Evolutionary conservation across 2,888 invertebrate species (phyloP).

Genomic region (Litoditis marina): DNA sequence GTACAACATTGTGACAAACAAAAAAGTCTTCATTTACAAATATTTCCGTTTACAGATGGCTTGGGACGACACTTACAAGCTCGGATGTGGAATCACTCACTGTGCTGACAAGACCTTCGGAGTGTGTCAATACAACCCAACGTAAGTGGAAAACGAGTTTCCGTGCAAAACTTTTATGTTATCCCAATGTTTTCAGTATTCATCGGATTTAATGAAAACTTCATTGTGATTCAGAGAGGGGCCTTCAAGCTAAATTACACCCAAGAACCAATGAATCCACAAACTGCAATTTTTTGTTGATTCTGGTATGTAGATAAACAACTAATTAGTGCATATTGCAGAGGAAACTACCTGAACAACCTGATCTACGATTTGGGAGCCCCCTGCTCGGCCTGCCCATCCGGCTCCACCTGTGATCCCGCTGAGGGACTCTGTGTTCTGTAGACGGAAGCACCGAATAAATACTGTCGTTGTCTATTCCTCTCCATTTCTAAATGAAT

Average conservation of each 20-base stretch:
- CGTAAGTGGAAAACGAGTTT: constrained; percentile 22
- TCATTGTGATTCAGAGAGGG: too few relatives aligned
- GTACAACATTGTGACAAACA: not conserved
- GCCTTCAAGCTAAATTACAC: too few relatives aligned
- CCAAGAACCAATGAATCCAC: too few relatives aligned
- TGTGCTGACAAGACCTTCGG: constrained; percentile 29
- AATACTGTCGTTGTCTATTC: too few relatives aligned
- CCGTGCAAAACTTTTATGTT: too few relatives aligned
- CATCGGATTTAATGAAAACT: too few relatives aligned
- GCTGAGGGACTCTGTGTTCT: constrained; percentile 25
- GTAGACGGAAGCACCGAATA: too few relatives aligned
- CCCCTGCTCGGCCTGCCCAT: constrained; percentile 22
- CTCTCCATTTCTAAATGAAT: too few relatives aligned
- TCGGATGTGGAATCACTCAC: constrained; percentile 29
- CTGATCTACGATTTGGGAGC: constrained; percentile 29
- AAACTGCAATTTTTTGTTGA: too few relatives aligned
- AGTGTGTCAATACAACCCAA: constrained; percentile 32
- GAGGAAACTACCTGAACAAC: constrained; percentile 30
- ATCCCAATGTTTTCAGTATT: too few relatives aligned
- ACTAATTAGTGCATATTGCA: too few relatives aligned
- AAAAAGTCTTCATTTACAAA: not conserved
- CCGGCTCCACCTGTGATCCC: constrained; percentile 23
- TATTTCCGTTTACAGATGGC: constrained; percentile 25
- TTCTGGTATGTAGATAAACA: too few relatives aligned
- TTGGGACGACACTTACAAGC: constrained; percentile 29